Evolutionary conservation across 2,888 invertebrate species (phyloP).

Genomic region (Bellardia bayeri): DNA sequence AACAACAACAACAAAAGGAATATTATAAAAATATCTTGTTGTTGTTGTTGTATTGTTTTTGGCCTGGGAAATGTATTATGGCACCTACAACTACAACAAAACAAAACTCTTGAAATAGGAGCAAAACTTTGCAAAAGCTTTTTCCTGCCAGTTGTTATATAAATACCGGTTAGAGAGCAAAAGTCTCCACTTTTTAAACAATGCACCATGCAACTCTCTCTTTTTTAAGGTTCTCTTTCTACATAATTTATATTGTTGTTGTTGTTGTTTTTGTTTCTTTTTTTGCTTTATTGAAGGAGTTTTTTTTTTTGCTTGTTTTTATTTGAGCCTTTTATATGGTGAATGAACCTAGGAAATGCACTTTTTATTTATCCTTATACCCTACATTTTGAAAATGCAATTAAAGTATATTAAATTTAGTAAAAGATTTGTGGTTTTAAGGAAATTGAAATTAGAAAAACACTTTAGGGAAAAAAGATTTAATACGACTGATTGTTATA

Average conservation of each 20-base stretch:
- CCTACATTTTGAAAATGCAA: slow-evolving; percentile 52
- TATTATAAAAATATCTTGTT: neutral
- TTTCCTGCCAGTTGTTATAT: neutral
- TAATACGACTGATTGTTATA: too few species aligned
- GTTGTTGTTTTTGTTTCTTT: neutral
- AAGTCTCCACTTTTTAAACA: slow-evolving; percentile 42
- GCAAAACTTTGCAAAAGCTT: slow-evolving; percentile 48
- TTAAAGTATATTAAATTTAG: slow-evolving; percentile 39
- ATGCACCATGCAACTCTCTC: slow-evolving; percentile 6
- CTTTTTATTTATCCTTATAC: slow-evolving; percentile 65
- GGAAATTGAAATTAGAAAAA: too few species aligned
- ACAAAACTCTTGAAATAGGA: slow-evolving; percentile 33
- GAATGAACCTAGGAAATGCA: slow-evolving; percentile 74
- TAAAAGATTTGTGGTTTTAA: slow-evolving; percentile 1
- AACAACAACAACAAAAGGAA: neutral
- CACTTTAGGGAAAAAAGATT: neutral
- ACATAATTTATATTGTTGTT: slow-evolving; percentile 51
- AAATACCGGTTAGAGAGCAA: slow-evolving; percentile 47
- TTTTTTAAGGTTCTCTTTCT: slow-evolving; percentile 4
- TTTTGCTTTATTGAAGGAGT: neutral
- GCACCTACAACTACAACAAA: slow-evolving; percentile 43
- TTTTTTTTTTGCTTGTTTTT: slow-evolving; percentile 33
- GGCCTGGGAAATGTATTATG: slow-evolving; percentile 64
- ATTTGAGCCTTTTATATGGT: slow-evolving; percentile 71
- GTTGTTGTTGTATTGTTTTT: slow-evolving; percentile 32